phyloP scores from a whole-genome alignment of 2,888 invertebrate genomes.

The Diplolepis rosae region DNA sequence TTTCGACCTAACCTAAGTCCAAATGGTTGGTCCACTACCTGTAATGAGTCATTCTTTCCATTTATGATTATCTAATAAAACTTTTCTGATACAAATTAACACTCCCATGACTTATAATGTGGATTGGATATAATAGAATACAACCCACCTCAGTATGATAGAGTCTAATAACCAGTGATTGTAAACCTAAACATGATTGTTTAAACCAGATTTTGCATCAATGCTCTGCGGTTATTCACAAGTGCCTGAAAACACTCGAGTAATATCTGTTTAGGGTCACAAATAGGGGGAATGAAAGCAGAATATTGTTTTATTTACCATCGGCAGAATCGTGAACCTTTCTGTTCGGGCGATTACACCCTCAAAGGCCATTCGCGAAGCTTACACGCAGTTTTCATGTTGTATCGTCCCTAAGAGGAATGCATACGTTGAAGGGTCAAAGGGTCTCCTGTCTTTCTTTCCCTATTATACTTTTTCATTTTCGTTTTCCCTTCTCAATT shows the following conservation, averaged over 20 bases:
- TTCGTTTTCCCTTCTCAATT: background rate
- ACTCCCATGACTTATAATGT: no score
- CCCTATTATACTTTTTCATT: background rate
- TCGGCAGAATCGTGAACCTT: background rate
- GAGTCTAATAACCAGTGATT: no score
- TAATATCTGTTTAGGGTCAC: background rate
- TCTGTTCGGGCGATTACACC: background rate
- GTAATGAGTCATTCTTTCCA: background rate
- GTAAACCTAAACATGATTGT: no score
- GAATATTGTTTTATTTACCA: background rate
- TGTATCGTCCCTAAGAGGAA: background rate
- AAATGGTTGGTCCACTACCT: background rate
- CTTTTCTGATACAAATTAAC: no score
- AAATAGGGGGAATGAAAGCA: background rate
- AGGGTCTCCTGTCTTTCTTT: background rate
- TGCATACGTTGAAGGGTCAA: background rate
- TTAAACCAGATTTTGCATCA: no score
- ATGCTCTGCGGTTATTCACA: no score
- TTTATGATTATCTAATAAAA: no score
- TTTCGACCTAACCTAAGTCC: conserved; percentile 48
- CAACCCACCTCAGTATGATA: no score
- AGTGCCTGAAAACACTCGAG: no score
- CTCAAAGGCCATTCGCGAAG: background rate
- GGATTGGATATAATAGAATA: no score
- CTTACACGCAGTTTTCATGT: background rate